Conservation (phyloP, 2,797 vertebrate genomes). For the Enteromius fasciolatus region DNA sequence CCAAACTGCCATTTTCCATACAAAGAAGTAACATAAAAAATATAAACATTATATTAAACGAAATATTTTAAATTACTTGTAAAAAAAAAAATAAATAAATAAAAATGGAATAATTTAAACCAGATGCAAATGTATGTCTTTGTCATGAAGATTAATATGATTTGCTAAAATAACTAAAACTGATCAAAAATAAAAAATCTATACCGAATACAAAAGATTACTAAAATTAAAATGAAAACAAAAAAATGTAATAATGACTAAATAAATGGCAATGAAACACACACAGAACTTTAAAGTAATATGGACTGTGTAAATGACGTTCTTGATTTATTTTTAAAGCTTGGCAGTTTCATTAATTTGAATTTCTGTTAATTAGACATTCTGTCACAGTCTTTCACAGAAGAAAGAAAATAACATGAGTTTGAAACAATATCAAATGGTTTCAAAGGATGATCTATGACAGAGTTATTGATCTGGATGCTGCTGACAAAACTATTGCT, state of each 20-base stretch:
- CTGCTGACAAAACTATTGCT: background rate
- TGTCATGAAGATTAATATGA: background rate
- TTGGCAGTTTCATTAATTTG: background rate
- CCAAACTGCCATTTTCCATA: background rate
- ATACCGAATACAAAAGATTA: background rate
- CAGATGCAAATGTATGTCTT: background rate
- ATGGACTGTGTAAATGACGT: background rate
- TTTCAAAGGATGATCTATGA: background rate
- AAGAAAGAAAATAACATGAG: background rate
- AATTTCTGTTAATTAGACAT: background rate
- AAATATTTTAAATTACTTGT: too few species aligned
- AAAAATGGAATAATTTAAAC: background rate
- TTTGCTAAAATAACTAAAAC: background rate
- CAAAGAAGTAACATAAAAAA: background rate
- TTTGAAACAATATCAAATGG: background rate
- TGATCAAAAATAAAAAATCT: background rate
- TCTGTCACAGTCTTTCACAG: background rate
- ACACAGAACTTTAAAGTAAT: background rate
- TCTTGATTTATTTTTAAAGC: background rate
- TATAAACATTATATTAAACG: background rate
- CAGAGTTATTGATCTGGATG: background rate
- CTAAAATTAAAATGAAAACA: background rate
- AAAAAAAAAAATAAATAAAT: too few species aligned
- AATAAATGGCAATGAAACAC: background rate
- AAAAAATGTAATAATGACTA: background rate